These are phyloP conservation scores for Cheilosia vulpina DNA, from an alignment of 2,888 invertebrate species.

Conservation along the genomic window DNA sequence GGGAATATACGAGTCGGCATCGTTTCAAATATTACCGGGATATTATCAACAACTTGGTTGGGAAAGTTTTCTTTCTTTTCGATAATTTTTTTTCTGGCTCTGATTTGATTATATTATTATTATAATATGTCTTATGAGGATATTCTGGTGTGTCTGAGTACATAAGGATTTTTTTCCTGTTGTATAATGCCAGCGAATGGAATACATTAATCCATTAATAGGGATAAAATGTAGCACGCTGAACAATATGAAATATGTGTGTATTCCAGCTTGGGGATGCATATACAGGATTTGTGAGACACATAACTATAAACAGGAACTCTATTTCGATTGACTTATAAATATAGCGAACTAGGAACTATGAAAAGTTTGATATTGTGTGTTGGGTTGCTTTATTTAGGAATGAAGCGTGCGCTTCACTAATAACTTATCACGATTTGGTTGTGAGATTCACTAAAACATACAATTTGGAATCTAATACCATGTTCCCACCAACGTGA, in stretches of 20 bases:
- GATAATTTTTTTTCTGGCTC: slow-evolving; percentile 29
- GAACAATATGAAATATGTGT: background rate
- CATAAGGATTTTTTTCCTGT: slow-evolving; percentile 7
- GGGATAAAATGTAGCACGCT: background rate
- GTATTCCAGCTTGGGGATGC: background rate
- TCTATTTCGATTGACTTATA: no score
- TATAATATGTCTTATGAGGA: slow-evolving; percentile 23
- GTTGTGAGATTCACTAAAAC: no score
- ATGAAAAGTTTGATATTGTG: no score
- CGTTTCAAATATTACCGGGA: slow-evolving; percentile 37
- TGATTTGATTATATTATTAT: slow-evolving; percentile 49
- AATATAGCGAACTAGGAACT: no score
- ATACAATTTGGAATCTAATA: no score
- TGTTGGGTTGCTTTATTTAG: background rate
- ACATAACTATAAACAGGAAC: no score
- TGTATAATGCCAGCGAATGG: background rate
- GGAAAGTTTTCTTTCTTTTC: slow-evolving; percentile 50
- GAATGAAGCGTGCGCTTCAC: no score
- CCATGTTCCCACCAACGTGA: no score
- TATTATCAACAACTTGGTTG: slow-evolving; percentile 43
- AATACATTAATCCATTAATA: slow-evolving; percentile 18
- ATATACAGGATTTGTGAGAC: background rate
- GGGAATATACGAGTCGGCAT: slow-evolving; percentile 17
- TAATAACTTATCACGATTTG: no score
- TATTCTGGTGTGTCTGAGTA: slow-evolving; percentile 11